Base-by-base conservation (phyloP, 2,888 invertebrate genomes). In the Malacosoma neustria region DNA sequence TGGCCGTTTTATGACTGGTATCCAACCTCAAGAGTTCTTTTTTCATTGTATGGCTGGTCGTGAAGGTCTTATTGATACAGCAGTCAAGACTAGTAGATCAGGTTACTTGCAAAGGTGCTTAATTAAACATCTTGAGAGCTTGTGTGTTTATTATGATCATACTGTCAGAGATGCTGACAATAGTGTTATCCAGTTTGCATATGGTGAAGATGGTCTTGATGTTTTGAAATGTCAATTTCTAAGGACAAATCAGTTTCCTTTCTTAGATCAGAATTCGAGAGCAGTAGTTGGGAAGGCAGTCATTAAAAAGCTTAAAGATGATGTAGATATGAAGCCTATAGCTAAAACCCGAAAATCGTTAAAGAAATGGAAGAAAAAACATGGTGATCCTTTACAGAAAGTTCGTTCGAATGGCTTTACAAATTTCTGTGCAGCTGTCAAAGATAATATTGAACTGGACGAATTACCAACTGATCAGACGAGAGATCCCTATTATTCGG, bases 41-140 rank as follows among this genome's bases (percentile, higher is more conserved):
- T 99, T 98, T 81, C 99, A 99, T 88, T 99, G 99, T 65, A 99
- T 99, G 99, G 99, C 99, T 37, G 99, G 99, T 38, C 90, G 99
- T 74, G 99, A 99, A 89, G 96, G 99, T 87, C 89, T 99, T 37
- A 96, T 99, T 57, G 99, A 99, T 90, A 99, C 99, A 3, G 99
- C 99, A 46, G 99, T 99, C 0, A 99, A 99, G 87, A 99, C 99
- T 1, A 98, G 97, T 81, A 91, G 98, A 43, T 98, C 98, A 54
- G 99, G 99, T 52, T 99, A 99, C 72, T 87, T 99, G 38, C 98
- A 99, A 76, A 88, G 98, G 46, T 99, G 99, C 77, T 87, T 99
- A 5, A 95, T 99, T 40, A 99, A 99, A 74, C 98, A 99, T 85
- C 85, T 99, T 45, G 99, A 99, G 86, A 98, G 98, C 3, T 73